These are phyloP conservation scores for Papilio polytes DNA, from an alignment of 1,140 invertebrate species.

Conservation along the genomic window DNA sequence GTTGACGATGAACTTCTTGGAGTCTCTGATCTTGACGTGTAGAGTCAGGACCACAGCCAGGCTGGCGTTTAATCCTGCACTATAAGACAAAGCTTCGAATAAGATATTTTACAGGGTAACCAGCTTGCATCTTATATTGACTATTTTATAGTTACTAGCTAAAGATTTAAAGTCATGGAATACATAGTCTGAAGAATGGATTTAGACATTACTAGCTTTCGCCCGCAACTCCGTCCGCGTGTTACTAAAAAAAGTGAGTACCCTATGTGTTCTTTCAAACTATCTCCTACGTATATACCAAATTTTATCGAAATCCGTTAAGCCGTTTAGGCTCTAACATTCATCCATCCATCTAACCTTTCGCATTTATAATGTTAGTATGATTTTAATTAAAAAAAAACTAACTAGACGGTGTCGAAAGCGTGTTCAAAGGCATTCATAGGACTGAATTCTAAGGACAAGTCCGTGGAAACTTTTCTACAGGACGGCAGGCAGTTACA, in stretches of 20 bases:
- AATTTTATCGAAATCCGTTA: too few species aligned
- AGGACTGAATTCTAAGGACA: slow-evolving; percentile 52
- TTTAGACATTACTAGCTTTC: background rate
- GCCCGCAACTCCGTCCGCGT: too few species aligned
- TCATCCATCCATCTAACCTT: too few species aligned
- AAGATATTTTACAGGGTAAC: background rate
- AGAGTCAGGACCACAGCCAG: slow-evolving; percentile 54
- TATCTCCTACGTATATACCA: too few species aligned
- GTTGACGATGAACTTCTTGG: slow-evolving; percentile 58
- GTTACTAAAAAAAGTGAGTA: too few species aligned
- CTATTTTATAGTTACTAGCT: background rate
- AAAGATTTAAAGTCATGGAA: background rate
- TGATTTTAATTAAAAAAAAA: slow-evolving; percentile 33
- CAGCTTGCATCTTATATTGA: background rate
- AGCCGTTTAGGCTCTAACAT: too few species aligned
- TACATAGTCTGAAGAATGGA: background rate
- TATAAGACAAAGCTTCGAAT: slow-evolving; percentile 46
- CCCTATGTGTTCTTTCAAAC: too few species aligned
- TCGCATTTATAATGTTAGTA: too few species aligned
- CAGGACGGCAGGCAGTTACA: slow-evolving; percentile 65
- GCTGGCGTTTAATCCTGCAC: slow-evolving; percentile 53
- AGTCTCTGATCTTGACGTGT: slow-evolving; percentile 55
- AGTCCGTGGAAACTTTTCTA: slow-evolving; percentile 54
- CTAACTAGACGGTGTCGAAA: slow-evolving; percentile 66
- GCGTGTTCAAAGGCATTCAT: slow-evolving; percentile 52